phyloP scores from a whole-genome alignment of 2,113 vertebrate species.

The Aix galericulata region DNA sequence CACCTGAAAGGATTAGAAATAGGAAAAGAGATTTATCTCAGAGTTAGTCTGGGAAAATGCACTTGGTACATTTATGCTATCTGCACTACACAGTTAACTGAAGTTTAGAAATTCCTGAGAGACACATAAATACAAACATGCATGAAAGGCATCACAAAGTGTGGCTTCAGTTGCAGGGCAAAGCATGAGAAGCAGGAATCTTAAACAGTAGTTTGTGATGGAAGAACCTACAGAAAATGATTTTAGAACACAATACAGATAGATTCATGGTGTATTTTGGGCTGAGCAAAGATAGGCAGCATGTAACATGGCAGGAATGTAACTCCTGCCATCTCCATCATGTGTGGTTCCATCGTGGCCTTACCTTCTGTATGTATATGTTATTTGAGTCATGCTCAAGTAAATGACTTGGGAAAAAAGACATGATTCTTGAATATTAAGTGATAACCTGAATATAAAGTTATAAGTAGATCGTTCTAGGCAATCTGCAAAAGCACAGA shows the following conservation, averaged over 20 bases:
- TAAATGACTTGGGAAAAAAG: background rate
- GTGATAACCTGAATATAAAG: background rate
- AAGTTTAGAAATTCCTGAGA: background rate
- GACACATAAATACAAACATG: background rate
- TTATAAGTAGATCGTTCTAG: background rate
- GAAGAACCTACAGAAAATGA: background rate
- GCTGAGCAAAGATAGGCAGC: background rate
- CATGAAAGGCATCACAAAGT: background rate
- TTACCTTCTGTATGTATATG: background rate
- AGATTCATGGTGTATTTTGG: background rate
- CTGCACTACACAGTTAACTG: background rate
- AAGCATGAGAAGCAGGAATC: background rate
- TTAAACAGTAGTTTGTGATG: background rate
- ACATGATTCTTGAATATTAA: background rate
- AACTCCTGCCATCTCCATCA: background rate
- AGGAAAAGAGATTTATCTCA: background rate
- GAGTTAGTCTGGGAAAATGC: background rate
- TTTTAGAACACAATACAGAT: background rate
- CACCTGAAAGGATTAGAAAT: background rate
- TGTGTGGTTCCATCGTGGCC: background rate
- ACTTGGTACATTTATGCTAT: background rate
- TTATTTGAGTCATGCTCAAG: background rate
- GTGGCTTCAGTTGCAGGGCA: background rate
- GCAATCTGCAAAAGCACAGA: background rate
- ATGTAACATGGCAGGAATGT: background rate